A percentile compares a stretch with the other conserved stretches of the same genome.
Conservation (phyloP, 1,140 invertebrate species). For the Drosophila navojoa region DNA sequence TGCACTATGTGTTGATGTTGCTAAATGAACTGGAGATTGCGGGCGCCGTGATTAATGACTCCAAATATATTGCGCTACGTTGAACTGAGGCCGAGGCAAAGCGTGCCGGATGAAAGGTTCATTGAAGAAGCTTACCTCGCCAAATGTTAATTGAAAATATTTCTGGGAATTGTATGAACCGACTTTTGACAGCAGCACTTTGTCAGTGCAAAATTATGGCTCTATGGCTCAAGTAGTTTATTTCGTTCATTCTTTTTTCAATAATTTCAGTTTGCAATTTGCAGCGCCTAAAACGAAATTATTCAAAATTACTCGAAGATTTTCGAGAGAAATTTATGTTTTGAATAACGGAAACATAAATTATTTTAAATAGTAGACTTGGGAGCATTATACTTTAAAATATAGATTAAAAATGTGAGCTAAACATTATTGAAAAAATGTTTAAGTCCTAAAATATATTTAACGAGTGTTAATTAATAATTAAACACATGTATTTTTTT, state of each 20-base stretch:
- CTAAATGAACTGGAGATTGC: slow-evolving; percentile 6
- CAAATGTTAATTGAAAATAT: slow-evolving; percentile 52
- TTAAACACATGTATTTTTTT: too few species aligned
- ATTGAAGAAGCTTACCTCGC: slow-evolving; percentile 14
- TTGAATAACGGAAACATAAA: background rate
- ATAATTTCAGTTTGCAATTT: background rate
- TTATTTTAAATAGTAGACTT: too few species aligned
- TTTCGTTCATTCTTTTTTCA: background rate
- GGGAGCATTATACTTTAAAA: too few species aligned
- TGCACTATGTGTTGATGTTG: slow-evolving; percentile 8
- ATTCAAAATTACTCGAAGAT: background rate
- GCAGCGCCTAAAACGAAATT: background rate
- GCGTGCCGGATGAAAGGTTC: slow-evolving; percentile 22
- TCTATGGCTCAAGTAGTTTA: background rate
- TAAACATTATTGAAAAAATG: too few species aligned
- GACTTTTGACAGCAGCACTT: slow-evolving; percentile 35
- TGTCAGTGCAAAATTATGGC: slow-evolving; percentile 26
- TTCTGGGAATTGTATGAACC: slow-evolving; percentile 39
- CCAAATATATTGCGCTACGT: slow-evolving; percentile 20
- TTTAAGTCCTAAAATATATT: too few species aligned
- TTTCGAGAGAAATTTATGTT: background rate
- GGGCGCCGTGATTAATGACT: slow-evolving; percentile 40
- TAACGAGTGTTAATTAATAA: too few species aligned
- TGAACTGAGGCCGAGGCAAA: slow-evolving; percentile 19
- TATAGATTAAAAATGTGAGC: too few species aligned